Percentiles rank a stretch among this genome's conserved stretches.
phyloP scores from a whole-genome alignment of 2,113 vertebrate species.

The Prinia subflava region DNA sequence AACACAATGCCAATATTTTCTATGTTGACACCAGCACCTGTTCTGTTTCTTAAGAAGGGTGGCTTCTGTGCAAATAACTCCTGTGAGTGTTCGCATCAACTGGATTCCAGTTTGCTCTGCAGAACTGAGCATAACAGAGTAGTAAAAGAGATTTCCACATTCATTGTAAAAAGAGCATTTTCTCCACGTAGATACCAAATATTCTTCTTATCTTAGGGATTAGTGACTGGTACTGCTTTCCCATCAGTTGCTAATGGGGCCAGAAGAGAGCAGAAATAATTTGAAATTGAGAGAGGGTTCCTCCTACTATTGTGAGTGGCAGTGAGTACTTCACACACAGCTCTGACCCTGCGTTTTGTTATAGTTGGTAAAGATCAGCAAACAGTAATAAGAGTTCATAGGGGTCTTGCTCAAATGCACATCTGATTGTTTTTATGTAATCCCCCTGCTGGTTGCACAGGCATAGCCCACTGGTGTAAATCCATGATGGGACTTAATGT shows the following conservation, averaged over 20 bases:
- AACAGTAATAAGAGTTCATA: background rate
- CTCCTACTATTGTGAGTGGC: background rate
- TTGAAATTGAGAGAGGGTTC: background rate
- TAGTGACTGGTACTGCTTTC: background rate
- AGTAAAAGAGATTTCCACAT: background rate
- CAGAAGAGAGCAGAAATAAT: background rate
- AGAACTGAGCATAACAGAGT: background rate
- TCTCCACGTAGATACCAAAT: background rate
- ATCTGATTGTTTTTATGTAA: background rate
- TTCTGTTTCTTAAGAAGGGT: slow-evolving; percentile 18
- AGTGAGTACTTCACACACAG: background rate
- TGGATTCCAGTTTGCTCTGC: background rate
- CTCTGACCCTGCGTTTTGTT: background rate
- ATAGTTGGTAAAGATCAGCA: background rate
- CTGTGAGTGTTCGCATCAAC: background rate
- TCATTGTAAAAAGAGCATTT: background rate
- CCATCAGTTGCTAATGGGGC: background rate
- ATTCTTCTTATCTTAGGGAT: background rate
- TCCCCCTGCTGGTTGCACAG: background rate
- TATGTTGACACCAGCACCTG: slow-evolving; percentile 7
- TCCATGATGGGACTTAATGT: background rate
- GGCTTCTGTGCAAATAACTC: background rate
- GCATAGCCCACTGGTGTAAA: background rate
- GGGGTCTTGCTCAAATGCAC: background rate
- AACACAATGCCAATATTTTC: slow-evolving; percentile 46